Percentiles rank a stretch among this genome's conserved stretches.
Evolutionary conservation across 2,113 vertebrate species (phyloP).

Genomic region (Tupaia tana): DNA sequence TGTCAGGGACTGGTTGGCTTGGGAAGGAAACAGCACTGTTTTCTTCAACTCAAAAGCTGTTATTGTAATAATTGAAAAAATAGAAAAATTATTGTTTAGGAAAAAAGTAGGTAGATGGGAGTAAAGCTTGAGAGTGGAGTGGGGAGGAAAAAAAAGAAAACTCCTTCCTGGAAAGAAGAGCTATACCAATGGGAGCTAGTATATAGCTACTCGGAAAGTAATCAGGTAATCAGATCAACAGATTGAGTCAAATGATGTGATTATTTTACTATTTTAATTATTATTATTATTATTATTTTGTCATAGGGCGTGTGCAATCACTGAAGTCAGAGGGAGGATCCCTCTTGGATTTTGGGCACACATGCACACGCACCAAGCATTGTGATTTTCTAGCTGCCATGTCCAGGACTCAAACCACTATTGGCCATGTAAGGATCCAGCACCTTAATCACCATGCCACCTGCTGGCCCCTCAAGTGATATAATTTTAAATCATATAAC

Average conservation of each 20-base stretch:
- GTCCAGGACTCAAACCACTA: too few species aligned
- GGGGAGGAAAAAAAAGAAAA: neutral
- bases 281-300: too few species aligned
- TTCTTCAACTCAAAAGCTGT: slow-evolving; percentile 81
- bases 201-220: neutral
- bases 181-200: neutral
- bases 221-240: slow-evolving; percentile 38
- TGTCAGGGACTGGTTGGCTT: slow-evolving; percentile 73
- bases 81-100: slow-evolving; percentile 73
- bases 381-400: too few species aligned
- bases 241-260: slow-evolving; percentile 39
- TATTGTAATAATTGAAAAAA: slow-evolving; percentile 82
- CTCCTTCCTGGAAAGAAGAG: neutral
- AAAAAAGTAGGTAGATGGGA: slow-evolving; percentile 47
- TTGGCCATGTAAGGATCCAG: too few species aligned
- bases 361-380: too few species aligned
- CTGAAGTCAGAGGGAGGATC: too few species aligned
- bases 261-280: too few species aligned
- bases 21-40: slow-evolving; percentile 77
- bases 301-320: too few species aligned
- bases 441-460: too few species aligned
- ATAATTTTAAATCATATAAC: slow-evolving; percentile 22
- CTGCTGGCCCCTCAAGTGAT: too few species aligned
- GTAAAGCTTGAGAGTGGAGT: neutral
- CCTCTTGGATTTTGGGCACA: too few species aligned